Evolutionary conservation across 2,113 vertebrate species (phyloP).

Genomic region (Acinonyx jubatus): DNA sequence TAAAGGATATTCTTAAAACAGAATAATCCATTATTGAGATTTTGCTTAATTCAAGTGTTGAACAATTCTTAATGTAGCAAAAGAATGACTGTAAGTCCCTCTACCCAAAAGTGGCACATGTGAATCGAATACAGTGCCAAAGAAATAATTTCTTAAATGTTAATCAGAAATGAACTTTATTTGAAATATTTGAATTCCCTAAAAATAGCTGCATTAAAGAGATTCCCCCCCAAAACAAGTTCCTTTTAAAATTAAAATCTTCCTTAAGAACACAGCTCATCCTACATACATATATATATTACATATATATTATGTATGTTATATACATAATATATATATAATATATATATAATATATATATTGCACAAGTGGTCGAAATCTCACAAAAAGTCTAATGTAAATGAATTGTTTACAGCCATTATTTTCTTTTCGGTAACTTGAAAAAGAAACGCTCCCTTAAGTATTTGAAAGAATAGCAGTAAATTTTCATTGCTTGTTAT

Average conservation of each 20-base stretch:
- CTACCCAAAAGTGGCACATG: neutral
- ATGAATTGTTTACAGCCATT: neutral
- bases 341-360: neutral
- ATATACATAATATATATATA: neutral
- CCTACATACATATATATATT: neutral
- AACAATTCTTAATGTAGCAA: neutral
- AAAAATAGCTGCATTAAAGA: slow-evolving; percentile 15
- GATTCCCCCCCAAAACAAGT: neutral
- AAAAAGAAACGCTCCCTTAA: neutral
- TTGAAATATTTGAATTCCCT: slow-evolving; percentile 10
- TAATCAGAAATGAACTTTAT: neutral
- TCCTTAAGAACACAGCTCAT: too few relatives aligned
- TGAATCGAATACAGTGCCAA: neutral
- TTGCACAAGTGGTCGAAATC: neutral
- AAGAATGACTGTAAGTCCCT: neutral
- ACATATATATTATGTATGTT: neutral
- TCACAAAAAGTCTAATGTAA: neutral
- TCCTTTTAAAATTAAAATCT: neutral
- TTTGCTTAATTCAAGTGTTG: slow-evolving; percentile 49
- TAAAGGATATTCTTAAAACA: neutral
- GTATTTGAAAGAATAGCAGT: neutral
- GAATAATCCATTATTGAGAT: neutral
- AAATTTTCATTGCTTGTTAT: neutral
- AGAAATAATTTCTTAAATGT: neutral
- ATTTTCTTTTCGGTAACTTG: neutral